Percentiles rank a stretch among this genome's conserved stretches.
These are phyloP conservation scores for Andrena marginata DNA, from an alignment of 2,888 invertebrate genomes.

Conservation along the genomic window DNA sequence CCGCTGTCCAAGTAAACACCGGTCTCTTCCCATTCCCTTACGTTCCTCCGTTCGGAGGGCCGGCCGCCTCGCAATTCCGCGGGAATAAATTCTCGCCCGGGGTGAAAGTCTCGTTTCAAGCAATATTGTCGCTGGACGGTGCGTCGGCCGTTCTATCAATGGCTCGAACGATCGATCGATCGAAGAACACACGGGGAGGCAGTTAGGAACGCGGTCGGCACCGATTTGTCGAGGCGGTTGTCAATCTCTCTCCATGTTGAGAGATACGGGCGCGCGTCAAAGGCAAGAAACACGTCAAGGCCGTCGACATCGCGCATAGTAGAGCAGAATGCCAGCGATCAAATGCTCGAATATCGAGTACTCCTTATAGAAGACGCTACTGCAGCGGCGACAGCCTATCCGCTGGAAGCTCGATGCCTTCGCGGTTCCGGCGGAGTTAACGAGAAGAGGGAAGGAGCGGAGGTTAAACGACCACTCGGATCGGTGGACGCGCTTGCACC, in stretches of 20 bases:
- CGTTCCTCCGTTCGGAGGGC: not conserved
- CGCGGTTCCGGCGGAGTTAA: not conserved
- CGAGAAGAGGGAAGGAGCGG: not conserved
- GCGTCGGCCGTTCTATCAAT: constrained; percentile 31
- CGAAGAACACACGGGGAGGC: constrained; percentile 51
- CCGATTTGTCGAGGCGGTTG: constrained; percentile 76
- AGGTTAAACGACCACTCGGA: constrained; percentile 14
- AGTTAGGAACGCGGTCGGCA: constrained; percentile 81
- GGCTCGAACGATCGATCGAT: constrained; percentile 47
- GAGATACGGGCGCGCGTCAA: constrained; percentile 68
- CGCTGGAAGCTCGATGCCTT: too few relatives aligned
- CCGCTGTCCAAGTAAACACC: not conserved
- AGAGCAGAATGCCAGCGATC: constrained; percentile 61
- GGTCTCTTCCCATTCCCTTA: not conserved
- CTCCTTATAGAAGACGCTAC: too few relatives aligned
- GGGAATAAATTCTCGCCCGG: not conserved
- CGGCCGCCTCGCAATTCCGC: too few relatives aligned
- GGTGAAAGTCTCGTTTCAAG: not conserved
- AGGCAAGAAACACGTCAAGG: constrained; percentile 68
- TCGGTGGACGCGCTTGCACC: constrained; percentile 2
- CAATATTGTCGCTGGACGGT: constrained; percentile 8
- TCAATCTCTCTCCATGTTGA: constrained; percentile 84
- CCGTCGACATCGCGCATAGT: constrained; percentile 49
- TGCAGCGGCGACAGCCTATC: too few relatives aligned
- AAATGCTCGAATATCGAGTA: constrained; percentile 47